Conservation (phyloP, 2,888 invertebrate genomes). For the Drosophila tanythrix region DNA sequence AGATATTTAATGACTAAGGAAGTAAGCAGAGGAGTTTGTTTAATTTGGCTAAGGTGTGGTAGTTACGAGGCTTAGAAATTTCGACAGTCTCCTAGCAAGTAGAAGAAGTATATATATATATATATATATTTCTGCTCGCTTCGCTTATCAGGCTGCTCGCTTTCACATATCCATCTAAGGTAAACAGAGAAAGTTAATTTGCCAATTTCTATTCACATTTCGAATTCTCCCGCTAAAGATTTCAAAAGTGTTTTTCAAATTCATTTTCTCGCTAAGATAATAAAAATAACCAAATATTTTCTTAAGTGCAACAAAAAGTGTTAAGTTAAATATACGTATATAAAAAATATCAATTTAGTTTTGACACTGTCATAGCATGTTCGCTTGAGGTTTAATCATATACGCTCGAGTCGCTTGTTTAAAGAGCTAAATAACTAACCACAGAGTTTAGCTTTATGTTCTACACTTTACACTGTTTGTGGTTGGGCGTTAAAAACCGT, state of each 20-base stretch:
- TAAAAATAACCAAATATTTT: neutral
- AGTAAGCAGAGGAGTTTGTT: too few species aligned
- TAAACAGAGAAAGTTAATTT: neutral
- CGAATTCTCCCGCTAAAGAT: neutral
- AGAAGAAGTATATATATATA: too few species aligned
- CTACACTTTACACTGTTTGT: neutral
- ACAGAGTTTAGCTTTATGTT: neutral
- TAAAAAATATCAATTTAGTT: too few species aligned
- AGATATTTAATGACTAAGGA: too few species aligned
- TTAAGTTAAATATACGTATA: neutral
- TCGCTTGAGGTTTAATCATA: neutral
- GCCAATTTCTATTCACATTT: neutral
- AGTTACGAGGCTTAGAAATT: too few species aligned
- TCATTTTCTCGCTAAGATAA: neutral
- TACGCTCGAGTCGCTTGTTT: constrained; percentile 6
- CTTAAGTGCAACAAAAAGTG: neutral
- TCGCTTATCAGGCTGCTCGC: neutral
- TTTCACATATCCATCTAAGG: too few species aligned
- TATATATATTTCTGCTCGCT: neutral
- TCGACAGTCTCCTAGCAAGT: too few species aligned
- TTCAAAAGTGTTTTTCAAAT: neutral
- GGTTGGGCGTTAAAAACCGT: neutral
- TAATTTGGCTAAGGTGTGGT: too few species aligned
- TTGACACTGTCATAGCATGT: neutral
- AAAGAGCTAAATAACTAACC: neutral